These are phyloP conservation scores for Eulemur coronatus DNA, from an alignment of 2,797 vertebrate genomes.

Conservation along the genomic window DNA sequence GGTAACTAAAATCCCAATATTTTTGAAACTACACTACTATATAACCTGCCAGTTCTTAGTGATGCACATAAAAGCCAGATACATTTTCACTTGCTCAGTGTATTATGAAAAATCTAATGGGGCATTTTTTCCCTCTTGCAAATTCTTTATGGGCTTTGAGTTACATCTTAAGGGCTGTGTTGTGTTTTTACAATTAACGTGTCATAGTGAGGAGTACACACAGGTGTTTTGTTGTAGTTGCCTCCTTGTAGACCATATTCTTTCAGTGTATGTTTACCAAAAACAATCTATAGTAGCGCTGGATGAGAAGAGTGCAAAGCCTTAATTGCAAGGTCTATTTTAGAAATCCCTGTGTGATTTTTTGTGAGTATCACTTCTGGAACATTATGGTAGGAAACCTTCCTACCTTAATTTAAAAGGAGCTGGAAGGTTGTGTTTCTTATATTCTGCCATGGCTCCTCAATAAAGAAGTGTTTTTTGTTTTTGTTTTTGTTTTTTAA, in stretches of 20 bases:
- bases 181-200: slow-evolving; percentile 79
- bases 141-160: slow-evolving; percentile 41
- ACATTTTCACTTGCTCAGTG: slow-evolving; percentile 73
- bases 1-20: slow-evolving; percentile 56
- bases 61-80: slow-evolving; percentile 62
- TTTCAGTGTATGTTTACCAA: background rate
- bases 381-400: background rate
- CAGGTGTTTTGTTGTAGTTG: background rate
- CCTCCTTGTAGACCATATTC: background rate
- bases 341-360: slow-evolving; percentile 32
- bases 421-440: background rate
- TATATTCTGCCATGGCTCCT: background rate
- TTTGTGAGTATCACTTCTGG: background rate
- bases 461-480: background rate
- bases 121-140: background rate
- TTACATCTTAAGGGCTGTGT: slow-evolving; percentile 63
- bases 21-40: slow-evolving; percentile 43
- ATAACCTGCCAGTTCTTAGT: slow-evolving; percentile 50
- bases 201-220: slow-evolving; percentile 51
- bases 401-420: background rate
- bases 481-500: slow-evolving; percentile 16
- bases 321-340: slow-evolving; percentile 29
- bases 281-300: slow-evolving; percentile 27
- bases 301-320: background rate
- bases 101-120: slow-evolving; percentile 59